A percentile compares a stretch with the other conserved stretches of the same genome.
Evolutionary conservation across 2,113 vertebrate species (phyloP).

Genomic region (Pelodiscus sinensis): DNA sequence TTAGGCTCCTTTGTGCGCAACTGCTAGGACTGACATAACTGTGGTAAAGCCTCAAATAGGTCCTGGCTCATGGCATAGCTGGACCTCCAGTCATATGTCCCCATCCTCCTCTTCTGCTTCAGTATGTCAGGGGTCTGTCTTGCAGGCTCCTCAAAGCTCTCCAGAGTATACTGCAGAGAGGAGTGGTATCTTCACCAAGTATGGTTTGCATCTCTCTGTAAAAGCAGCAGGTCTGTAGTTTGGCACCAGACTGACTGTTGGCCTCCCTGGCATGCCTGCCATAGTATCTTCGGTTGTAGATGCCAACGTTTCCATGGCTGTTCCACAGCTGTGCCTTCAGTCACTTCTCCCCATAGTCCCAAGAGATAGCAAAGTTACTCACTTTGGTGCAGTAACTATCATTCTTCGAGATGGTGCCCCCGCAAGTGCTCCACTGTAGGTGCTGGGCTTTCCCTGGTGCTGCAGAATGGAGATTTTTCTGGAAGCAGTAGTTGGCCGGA

Average conservation of each 20-base stretch:
- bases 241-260: background rate
- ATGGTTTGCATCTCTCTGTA: background rate
- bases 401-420: no score
- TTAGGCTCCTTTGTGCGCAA: background rate
- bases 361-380: background rate
- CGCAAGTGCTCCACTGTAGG: no score
- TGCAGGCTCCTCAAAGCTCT: background rate
- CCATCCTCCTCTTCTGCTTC: background rate
- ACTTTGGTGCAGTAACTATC: no score
- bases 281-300: background rate
- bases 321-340: background rate
- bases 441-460: no score
- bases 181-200: background rate
- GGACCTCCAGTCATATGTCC: background rate
- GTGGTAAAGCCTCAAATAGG: background rate
- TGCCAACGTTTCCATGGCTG: background rate
- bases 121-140: background rate
- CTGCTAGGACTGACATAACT: background rate
- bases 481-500: no score
- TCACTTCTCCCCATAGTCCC: background rate
- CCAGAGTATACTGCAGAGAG: background rate
- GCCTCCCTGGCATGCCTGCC: background rate
- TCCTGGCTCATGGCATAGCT: background rate
- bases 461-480: no score
- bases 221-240: background rate